These are phyloP conservation scores for Diarsia dahlii DNA, from an alignment of 2,888 invertebrate genomes.

Conservation along the genomic window DNA sequence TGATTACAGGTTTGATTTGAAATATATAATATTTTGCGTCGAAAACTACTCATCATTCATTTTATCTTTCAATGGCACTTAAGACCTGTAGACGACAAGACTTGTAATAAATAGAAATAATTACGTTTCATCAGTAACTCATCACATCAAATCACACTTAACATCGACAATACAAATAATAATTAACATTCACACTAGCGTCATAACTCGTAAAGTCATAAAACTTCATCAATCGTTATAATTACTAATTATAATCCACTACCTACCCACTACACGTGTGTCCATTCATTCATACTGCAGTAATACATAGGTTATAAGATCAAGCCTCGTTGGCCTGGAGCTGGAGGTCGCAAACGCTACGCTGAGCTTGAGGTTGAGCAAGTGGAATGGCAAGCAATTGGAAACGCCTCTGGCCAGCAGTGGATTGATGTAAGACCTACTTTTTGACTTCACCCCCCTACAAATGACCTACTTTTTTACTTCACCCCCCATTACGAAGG, in stretches of 20 bases:
- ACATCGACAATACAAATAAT: not conserved
- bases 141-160: slow-evolving; percentile 43
- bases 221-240: slow-evolving; percentile 24
- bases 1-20: not conserved
- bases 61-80: not conserved
- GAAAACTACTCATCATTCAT: not conserved
- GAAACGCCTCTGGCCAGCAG: not conserved
- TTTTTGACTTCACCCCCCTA: too few relatives aligned
- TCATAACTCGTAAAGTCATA: slow-evolving; percentile 17
- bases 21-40: not conserved
- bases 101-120: slow-evolving; percentile 5
- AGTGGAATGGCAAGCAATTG: too few relatives aligned
- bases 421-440: not conserved
- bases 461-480: too few relatives aligned
- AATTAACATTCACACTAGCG: not conserved
- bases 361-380: too few relatives aligned
- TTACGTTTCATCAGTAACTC: not conserved
- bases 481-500: too few relatives aligned
- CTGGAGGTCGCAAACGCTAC: too few relatives aligned
- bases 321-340: not conserved
- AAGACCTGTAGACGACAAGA: not conserved
- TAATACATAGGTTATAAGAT: slow-evolving; percentile 58
- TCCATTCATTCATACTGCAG: slow-evolving; percentile 48
- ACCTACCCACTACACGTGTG: slow-evolving; percentile 32
- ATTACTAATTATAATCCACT: slow-evolving; percentile 37